Evolutionary conservation across 2,888 invertebrate genomes (phyloP), one percentile per base, ranked within the genome.

Genomic region (Rotaria socialis): DNA sequence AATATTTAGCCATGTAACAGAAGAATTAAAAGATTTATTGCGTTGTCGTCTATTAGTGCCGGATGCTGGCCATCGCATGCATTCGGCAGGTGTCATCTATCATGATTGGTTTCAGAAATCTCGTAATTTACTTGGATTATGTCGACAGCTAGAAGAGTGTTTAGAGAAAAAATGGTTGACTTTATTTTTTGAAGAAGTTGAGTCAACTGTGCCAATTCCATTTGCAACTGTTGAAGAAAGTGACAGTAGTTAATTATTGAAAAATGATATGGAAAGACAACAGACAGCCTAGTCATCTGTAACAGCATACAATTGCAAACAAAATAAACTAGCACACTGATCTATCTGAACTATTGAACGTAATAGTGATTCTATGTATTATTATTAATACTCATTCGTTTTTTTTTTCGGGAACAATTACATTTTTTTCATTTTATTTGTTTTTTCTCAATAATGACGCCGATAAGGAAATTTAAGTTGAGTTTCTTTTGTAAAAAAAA

Each of bases 51-150:
- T 80, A 80, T 47, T 80, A 80, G 80, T 80, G 24, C 80, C 80
- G 11, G 80, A 80, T 47, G 80, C 80, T 3, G 80, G 80, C n/a
- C 80, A 80, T 47, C 80, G 80, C 47, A 80, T 80, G 80, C 80
- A 47, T 80, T 47, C 47, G 4, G 80, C 80, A 47, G 80, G 80
- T 80, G 80, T 80, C 11, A 80, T 80, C 19, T 80, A 80, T 80
- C 80, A 80, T 80, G 80, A 80, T 80, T 80, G 80, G 80, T 80
- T 80, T 80, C 80, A 80, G 47, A 80, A 80, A 80, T 47, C 47
- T n/a, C 80, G 19, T 10, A 47, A 24, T 11, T 47, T 80, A 80
- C 19, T 80, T 19, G 35, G 0, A 43, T 43, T n/a, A 47, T 80
- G 80, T 80, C 22, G 80, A 80, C 47, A 47, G n/a, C 24, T 80